These are phyloP conservation scores for Hydrochoerus hydrochaeris DNA, from an alignment of 2,113 vertebrate genomes.

Conservation along the genomic window DNA sequence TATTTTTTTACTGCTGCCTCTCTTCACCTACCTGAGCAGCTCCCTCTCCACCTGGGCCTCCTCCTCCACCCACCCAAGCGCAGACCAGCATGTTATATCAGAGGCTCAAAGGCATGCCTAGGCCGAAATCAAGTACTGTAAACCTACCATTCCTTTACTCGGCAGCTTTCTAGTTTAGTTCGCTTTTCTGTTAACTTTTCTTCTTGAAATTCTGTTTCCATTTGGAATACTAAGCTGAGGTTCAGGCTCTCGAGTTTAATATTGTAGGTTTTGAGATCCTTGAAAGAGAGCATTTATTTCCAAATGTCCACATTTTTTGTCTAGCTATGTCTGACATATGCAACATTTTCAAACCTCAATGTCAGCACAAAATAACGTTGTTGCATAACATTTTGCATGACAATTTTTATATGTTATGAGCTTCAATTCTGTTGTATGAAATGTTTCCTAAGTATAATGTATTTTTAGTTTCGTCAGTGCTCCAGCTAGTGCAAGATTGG, in stretches of 20 bases:
- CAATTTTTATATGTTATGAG: conserved; percentile 91
- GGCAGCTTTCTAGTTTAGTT: conserved; percentile 85
- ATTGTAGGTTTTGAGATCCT: conserved; percentile 81
- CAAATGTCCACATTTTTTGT: conserved; percentile 92
- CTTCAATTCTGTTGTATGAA: conserved; percentile 89
- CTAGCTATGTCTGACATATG: conserved; percentile 92
- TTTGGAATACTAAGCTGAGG: conserved; percentile 80
- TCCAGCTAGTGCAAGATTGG: conserved; percentile 88
- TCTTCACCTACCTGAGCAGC: conserved; percentile 86
- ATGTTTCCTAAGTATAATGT: conserved; percentile 87
- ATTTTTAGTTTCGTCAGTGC: conserved; percentile 88
- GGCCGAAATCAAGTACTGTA: conserved; percentile 89
- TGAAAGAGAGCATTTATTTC: conserved; percentile 87
- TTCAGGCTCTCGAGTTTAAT: conserved; percentile 80
- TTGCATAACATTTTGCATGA: conserved; percentile 96
- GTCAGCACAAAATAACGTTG: conserved; percentile 93
- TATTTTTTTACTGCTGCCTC: conserved; percentile 79
- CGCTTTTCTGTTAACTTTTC: conserved; percentile 74
- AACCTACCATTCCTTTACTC: conserved; percentile 85
- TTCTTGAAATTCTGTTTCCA: conserved; percentile 75
- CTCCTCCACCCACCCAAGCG: conserved; percentile 86
- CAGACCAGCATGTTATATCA: conserved; percentile 89
- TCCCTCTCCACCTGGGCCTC: conserved; percentile 86
- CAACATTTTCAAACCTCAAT: conserved; percentile 93
- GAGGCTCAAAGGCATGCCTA: conserved; percentile 90